Evolutionary conservation across 2,888 invertebrate species (phyloP).

Genomic region (Tinea pellionella): DNA sequence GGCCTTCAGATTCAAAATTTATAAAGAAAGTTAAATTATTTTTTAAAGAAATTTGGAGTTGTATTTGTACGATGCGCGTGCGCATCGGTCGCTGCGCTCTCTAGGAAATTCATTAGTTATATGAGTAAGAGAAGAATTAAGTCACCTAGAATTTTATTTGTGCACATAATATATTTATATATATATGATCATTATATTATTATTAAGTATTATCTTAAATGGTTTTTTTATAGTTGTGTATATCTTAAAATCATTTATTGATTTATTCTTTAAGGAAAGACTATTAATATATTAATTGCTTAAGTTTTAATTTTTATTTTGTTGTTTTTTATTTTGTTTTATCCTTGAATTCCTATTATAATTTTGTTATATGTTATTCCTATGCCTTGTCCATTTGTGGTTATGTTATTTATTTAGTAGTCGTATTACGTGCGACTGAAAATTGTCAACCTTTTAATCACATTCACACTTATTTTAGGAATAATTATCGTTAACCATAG

Average conservation of each 20-base stretch:
- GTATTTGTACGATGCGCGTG: slow-evolving; percentile 39
- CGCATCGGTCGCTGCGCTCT: slow-evolving; percentile 41
- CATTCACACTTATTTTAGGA: slow-evolving; percentile 56
- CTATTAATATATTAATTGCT: slow-evolving; percentile 70
- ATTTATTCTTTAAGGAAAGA: slow-evolving; percentile 67
- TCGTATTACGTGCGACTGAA: slow-evolving; percentile 37
- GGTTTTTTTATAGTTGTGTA: slow-evolving; percentile 68
- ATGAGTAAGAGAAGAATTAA: slow-evolving; percentile 68
- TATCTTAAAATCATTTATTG: slow-evolving; percentile 69
- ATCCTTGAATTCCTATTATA: slow-evolving; percentile 42
- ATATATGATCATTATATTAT: slow-evolving; percentile 67
- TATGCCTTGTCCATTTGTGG: slow-evolving; percentile 28
- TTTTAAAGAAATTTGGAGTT: slow-evolving; percentile 50
- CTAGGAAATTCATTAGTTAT: slow-evolving; percentile 67
- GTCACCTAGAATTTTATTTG: slow-evolving; percentile 71
- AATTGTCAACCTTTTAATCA: slow-evolving; percentile 56
- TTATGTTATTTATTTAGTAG: slow-evolving; percentile 26
- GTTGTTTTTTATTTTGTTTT: slow-evolving; percentile 60
- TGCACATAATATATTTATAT: slow-evolving; percentile 71
- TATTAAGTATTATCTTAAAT: slow-evolving; percentile 68
- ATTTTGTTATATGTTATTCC: slow-evolving; percentile 30
- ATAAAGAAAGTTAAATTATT: slow-evolving; percentile 64
- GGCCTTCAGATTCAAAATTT: slow-evolving; percentile 75
- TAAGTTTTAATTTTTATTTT: slow-evolving; percentile 59
- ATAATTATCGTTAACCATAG: slow-evolving; percentile 68